Percentiles rank a stretch among this genome's conserved stretches.
Evolutionary conservation across 2,113 vertebrate genomes (phyloP).

Genomic region (Lutjanus erythropterus): DNA sequence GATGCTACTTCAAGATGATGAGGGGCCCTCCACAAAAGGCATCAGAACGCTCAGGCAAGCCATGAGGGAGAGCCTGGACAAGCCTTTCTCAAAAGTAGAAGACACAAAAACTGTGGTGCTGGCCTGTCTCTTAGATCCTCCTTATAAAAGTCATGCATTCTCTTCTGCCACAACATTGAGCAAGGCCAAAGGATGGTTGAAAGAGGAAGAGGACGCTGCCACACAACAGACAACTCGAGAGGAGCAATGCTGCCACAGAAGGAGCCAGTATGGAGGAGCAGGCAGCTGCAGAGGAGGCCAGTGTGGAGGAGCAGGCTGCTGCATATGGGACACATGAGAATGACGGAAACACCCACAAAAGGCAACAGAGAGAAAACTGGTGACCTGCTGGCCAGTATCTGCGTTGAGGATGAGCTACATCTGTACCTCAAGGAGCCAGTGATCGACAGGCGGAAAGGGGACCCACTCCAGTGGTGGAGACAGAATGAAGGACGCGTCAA

Average conservation of each 20-base stretch:
- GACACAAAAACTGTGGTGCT: no score
- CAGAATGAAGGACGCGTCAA: background rate
- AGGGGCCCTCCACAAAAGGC: background rate
- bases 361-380: background rate
- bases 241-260: background rate
- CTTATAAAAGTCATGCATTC: no score
- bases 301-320: background rate
- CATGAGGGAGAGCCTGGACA: background rate
- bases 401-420: background rate
- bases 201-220: background rate
- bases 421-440: background rate
- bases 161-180: background rate
- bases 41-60: background rate
- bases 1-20: background rate
- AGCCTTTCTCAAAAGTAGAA: background rate
- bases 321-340: background rate
- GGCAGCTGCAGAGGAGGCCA: background rate
- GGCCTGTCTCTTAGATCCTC: no score
- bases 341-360: background rate
- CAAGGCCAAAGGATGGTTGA: slow-evolving; percentile 1
- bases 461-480: background rate
- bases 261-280: background rate
- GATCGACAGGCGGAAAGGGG: background rate
- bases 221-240: background rate
- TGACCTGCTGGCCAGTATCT: background rate